phyloP scores from a whole-genome alignment of 1,140 invertebrate species.

The Pinna nobilis region DNA sequence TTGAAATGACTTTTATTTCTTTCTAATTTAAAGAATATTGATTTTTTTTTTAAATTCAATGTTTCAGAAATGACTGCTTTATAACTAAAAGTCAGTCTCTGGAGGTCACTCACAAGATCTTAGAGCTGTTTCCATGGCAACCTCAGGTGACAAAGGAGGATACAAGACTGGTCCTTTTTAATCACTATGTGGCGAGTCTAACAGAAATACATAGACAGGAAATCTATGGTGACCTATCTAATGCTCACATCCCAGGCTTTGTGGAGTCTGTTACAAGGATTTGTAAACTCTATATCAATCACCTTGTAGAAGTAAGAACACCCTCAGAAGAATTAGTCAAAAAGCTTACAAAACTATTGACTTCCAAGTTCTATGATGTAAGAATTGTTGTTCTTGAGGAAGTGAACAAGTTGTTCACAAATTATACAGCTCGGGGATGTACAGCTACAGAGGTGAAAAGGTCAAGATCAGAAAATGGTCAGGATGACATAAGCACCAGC shows the following conservation, averaged over 20 bases:
- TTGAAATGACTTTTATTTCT: no score
- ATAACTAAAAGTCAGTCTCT: no score
- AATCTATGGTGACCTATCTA: no score
- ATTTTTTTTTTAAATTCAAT: no score
- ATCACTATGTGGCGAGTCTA: no score
- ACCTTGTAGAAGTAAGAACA: neutral
- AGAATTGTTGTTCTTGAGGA: slow-evolving; percentile 44
- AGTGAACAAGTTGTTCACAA: neutral
- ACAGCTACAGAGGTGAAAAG: neutral
- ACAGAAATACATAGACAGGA: no score
- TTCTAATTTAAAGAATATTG: no score
- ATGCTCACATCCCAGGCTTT: neutral
- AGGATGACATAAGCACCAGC: neutral
- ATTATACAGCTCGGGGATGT: neutral
- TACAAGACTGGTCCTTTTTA: no score
- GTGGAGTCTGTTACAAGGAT: neutral
- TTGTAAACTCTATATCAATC: neutral
- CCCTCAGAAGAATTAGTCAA: neutral
- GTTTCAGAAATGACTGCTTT: no score
- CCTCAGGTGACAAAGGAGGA: no score
- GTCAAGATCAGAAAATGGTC: neutral
- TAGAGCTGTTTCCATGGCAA: no score
- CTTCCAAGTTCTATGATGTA: slow-evolving; percentile 50
- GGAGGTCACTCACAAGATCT: no score
- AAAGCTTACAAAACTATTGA: slow-evolving; percentile 25